These are phyloP conservation scores for Elachura formosa DNA, from an alignment of 2,113 vertebrate genomes.

Conservation along the genomic window DNA sequence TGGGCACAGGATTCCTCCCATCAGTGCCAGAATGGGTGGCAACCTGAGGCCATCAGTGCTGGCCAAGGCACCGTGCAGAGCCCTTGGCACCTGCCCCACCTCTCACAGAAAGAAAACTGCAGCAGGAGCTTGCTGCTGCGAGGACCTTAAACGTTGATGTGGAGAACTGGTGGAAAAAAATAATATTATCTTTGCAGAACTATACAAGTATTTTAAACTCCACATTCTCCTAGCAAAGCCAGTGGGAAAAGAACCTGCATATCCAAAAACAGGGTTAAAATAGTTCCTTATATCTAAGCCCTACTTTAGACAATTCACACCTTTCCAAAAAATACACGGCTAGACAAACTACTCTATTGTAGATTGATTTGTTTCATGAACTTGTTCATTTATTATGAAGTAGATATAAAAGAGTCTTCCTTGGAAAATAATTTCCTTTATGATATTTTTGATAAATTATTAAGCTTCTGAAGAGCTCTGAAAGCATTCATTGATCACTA, in stretches of 20 bases:
- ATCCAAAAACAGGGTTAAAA: neutral
- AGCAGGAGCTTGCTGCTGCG: fast-evolving
- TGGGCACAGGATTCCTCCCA: neutral
- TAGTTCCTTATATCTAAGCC: neutral
- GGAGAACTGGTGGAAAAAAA: fast-evolving
- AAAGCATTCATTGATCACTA: neutral
- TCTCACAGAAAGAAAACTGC: neutral
- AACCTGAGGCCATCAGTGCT: neutral
- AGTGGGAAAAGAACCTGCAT: neutral
- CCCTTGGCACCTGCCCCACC: neutral
- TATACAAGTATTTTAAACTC: neutral
- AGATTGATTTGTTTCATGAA: neutral
- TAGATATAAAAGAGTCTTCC: neutral
- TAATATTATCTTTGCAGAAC: neutral
- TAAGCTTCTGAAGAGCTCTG: neutral
- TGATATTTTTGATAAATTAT: neutral
- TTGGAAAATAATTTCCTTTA: neutral
- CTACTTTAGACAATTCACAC: neutral
- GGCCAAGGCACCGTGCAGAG: neutral
- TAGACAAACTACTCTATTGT: neutral
- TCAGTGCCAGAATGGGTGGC: neutral
- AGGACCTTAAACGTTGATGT: neutral
- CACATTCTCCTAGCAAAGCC: neutral
- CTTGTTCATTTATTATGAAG: neutral
- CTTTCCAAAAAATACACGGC: neutral